Base-by-base conservation (phyloP, 2,113 vertebrate species). In the Albula goreensis region DNA sequence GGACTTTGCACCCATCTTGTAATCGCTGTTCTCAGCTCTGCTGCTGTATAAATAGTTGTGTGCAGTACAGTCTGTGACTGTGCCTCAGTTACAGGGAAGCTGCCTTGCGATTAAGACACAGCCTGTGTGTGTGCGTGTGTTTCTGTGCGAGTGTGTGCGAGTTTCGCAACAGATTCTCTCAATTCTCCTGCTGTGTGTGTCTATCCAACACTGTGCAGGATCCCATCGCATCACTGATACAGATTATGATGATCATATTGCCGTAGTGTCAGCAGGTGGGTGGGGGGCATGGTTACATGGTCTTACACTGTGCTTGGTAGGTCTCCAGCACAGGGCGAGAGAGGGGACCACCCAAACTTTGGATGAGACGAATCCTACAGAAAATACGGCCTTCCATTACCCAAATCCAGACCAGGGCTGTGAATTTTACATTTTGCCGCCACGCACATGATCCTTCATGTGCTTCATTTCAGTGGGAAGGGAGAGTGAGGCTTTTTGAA, bases 241-340 rank as follows among this genome's bases (percentile, higher is more conserved):
- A 96, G 98, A 99, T 96, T 97, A 97, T 97, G 98, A 99, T 97
- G 98, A 98, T 97, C 97, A 96, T 96, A 97, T 99, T 96, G 96
- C 97, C 94, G 96, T 98, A 94, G 96, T 97, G 92, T 95, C 95
- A 95, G 95, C 97, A 99, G 98, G 98, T 99, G 97, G 96, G 97
- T 98, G 96, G 95, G 95, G 93, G 95, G 93, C 95, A 96, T 96
- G 96, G 92, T 93, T 93, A 89, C 91, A 90, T 92, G 93, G 94
- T 89, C 57, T 91, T 94, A 89, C 90, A 88, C 90, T 92, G 85
- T 88, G 89, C 63, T 86, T 87, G 89, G 91, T 90, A 66, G 88
- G 90, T 85, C 89, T 94, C 92, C 92, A 94, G 89, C 90, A 94
- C 89, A 91, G 92, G 92, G 85, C 89, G 94, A 93, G 92, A 93